phyloP scores from a whole-genome alignment of 2,797 vertebrate genomes.

The Ctenochaetus hawaiiensis region DNA sequence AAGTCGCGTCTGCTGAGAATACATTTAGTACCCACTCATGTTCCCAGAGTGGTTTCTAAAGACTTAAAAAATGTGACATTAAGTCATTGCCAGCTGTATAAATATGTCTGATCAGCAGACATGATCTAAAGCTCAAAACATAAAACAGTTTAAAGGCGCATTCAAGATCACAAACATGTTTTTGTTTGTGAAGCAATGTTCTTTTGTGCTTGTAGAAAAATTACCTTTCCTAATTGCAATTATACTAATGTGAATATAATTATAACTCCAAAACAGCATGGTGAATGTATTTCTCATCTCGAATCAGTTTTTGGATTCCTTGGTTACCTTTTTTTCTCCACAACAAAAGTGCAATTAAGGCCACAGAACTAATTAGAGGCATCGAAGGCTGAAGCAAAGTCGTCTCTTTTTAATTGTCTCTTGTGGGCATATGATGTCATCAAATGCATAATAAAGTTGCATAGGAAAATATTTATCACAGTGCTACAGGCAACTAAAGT shows the following conservation, averaged over 20 bases:
- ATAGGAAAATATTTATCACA: constrained; percentile 8
- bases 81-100: constrained; percentile 39
- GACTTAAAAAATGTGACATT: constrained; percentile 52
- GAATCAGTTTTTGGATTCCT: constrained; percentile 56
- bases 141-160: constrained; percentile 33
- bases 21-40: constrained; percentile 44
- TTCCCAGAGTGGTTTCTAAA: constrained; percentile 46
- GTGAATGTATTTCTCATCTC: constrained; percentile 47
- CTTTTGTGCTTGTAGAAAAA: constrained; percentile 31
- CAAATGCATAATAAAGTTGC: constrained; percentile 18
- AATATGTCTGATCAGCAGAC: constrained; percentile 42
- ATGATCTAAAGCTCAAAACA: constrained; percentile 30
- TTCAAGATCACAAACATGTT: constrained; percentile 1
- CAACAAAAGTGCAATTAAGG: constrained; percentile 58
- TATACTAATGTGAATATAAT: constrained; percentile 53
- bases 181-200: constrained; percentile 33
- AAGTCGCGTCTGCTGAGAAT: constrained; percentile 33
- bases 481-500: constrained; percentile 1
- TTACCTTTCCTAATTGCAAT: constrained; percentile 42
- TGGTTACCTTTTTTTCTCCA: constrained; percentile 61
- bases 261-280: constrained; percentile 38
- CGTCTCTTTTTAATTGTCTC: constrained; percentile 46
- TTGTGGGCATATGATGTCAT: constrained; percentile 26
- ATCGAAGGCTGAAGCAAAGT: constrained; percentile 24
- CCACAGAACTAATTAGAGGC: constrained; percentile 68